Evolutionary conservation across 2,888 invertebrate genomes (phyloP).

Genomic region (Cryptops parisi): DNA sequence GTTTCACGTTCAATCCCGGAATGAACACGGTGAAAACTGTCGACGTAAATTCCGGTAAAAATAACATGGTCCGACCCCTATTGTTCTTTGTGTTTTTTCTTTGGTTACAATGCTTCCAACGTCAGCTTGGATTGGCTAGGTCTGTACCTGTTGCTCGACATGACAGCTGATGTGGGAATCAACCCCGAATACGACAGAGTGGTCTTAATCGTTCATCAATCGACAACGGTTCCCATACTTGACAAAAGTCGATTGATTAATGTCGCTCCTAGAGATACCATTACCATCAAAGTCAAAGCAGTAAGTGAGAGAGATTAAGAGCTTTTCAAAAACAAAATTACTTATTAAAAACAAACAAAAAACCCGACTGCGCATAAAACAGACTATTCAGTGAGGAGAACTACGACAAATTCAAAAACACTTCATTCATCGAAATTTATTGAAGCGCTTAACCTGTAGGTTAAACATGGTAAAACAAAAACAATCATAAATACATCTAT

Average conservation of each 20-base stretch:
- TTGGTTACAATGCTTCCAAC: no score
- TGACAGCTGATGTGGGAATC: neutral
- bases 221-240: slow-evolving; percentile 5
- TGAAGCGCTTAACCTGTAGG: no score
- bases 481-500: no score
- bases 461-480: no score
- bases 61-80: no score
- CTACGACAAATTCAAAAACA: no score
- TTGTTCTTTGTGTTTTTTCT: no score
- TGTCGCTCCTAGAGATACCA: neutral
- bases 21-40: neutral
- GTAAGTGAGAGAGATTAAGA: slow-evolving; percentile 4
- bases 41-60: slow-evolving; percentile 1
- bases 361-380: neutral
- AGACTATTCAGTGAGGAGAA: no score
- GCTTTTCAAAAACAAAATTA: no score
- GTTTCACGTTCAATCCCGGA: slow-evolving; percentile 9
- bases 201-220: slow-evolving; percentile 2
- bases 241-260: neutral
- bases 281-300: slow-evolving; percentile 3
- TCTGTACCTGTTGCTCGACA: slow-evolving; percentile 1
- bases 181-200: neutral
- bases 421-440: no score
- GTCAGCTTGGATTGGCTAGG: no score
- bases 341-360: neutral